Evolutionary conservation across 2,113 vertebrate genomes (phyloP), one percentile per base, ranked within the genome.

Genomic region (Trematocara macrostoma): DNA sequence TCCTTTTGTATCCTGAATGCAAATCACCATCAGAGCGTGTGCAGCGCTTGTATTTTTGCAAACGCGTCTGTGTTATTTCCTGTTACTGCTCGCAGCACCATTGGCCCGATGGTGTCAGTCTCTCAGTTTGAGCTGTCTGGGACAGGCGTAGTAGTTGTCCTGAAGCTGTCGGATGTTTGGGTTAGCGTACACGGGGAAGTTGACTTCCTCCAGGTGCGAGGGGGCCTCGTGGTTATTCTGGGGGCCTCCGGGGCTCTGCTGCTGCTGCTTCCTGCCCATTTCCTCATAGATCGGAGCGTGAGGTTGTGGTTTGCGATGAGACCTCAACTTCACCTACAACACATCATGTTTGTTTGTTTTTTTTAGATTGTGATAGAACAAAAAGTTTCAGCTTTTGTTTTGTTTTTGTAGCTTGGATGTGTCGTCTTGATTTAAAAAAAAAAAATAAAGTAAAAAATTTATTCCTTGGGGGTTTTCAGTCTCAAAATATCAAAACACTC

Each of bases 111-210:
- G 23, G 8, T 12, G 1, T 92, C 84, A 92, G 35, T 47, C 61
- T 78, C 40, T 87, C 81, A 88, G 88, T 40, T 74, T 52, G 38
- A 94, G 85, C 61, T 91, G 90, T 16, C 94, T 81, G 47, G 95
- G 95, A 35, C 91, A 94, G 83, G 94, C 95, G 31, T 96, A 96
- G 86, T 94, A 87, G 91, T 95, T 95, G n/a, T 95, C 95, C 79
- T 95, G 94, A 8, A 80, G 84, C 2, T 87, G 91, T 35, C 84
- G 87, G 86, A 91, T 78, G 84, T 88, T 87, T 7, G 90, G 87
- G 87, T 95, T 96, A 0, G 93, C 88, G 9, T 94, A 94, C 82
- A 93, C 78, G 0, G 89, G 91, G 79, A 89, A 87, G 81, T 79
- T 53, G n/a, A 55, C 87, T 94, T 96, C 95, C 93, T 95, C 92